Conservation (phyloP, 2,797 vertebrate species). For the Argentina silus region DNA sequence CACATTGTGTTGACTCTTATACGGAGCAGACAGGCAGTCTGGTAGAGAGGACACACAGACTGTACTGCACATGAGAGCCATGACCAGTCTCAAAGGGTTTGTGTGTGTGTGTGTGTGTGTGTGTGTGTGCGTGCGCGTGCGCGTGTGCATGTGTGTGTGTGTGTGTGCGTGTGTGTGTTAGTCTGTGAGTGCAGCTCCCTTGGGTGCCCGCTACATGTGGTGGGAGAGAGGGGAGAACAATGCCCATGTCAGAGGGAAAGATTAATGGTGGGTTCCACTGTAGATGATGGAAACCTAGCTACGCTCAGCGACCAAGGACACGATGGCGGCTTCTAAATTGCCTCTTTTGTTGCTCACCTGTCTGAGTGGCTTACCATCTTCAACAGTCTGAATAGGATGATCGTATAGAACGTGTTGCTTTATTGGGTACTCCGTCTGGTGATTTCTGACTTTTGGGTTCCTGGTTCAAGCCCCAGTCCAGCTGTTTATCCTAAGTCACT, state of each 20-base stretch:
- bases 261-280: slow-evolving; percentile 58
- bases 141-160: not conserved
- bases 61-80: not conserved
- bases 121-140: not conserved
- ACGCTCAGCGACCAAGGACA: slow-evolving; percentile 18
- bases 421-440: too few relatives aligned
- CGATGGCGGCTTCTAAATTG: slow-evolving; percentile 43
- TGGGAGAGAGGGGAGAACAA: slow-evolving; percentile 41
- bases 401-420: too few relatives aligned
- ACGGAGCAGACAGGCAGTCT: not conserved
- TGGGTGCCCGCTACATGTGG: slow-evolving; percentile 37
- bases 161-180: slow-evolving; percentile 35
- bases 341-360: slow-evolving; percentile 50
- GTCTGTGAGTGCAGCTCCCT: slow-evolving; percentile 49
- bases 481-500: not conserved
- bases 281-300: slow-evolving; percentile 21
- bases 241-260: slow-evolving; percentile 54
- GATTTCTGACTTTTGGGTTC: not conserved
- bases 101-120: not conserved
- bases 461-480: not conserved
- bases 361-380: slow-evolving; percentile 31
- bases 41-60: not conserved
- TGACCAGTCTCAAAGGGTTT: not conserved
- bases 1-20: not conserved
- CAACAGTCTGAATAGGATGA: not conserved